These are phyloP conservation scores for Brachyistius frenatus DNA, from an alignment of 2,113 vertebrate species.

Conservation along the genomic window DNA sequence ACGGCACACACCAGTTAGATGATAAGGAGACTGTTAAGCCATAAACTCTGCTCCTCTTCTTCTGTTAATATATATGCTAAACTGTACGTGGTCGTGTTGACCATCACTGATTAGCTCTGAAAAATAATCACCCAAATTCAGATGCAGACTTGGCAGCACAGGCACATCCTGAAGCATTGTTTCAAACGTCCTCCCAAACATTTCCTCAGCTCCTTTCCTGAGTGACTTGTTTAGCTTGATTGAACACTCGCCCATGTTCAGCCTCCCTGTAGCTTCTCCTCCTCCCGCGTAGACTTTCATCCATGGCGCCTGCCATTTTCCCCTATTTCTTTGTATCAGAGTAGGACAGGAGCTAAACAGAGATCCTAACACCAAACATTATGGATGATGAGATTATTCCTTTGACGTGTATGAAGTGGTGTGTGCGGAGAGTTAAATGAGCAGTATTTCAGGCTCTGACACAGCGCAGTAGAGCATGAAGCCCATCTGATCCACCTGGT, in stretches of 20 bases:
- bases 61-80: not conserved
- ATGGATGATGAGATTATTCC: conserved; percentile 5
- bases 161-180: conserved; percentile 17
- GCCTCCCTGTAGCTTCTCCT: conserved; percentile 3
- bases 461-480: conserved; percentile 89
- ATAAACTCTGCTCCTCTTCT: not conserved
- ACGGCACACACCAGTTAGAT: not conserved
- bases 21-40: not conserved
- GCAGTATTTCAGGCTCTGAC: conserved; percentile 86
- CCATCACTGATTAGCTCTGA: not conserved
- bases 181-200: conserved; percentile 22
- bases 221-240: conserved; percentile 5
- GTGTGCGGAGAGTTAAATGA: conserved; percentile 68
- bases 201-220: conserved; percentile 29
- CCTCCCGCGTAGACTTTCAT: conserved; percentile 22
- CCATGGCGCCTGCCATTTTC: conserved; percentile 23
- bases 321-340: not conserved
- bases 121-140: conserved; percentile 11
- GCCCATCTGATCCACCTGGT: conserved; percentile 92
- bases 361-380: conserved; percentile 15
- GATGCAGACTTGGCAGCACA: conserved; percentile 11
- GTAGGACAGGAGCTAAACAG: conserved; percentile 7
- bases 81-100: not conserved
- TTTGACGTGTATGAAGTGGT: not conserved
- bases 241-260: not conserved